These are phyloP conservation scores for Sminthopsis crassicaudata DNA, from an alignment of 2,113 vertebrate genomes.

Conservation along the genomic window DNA sequence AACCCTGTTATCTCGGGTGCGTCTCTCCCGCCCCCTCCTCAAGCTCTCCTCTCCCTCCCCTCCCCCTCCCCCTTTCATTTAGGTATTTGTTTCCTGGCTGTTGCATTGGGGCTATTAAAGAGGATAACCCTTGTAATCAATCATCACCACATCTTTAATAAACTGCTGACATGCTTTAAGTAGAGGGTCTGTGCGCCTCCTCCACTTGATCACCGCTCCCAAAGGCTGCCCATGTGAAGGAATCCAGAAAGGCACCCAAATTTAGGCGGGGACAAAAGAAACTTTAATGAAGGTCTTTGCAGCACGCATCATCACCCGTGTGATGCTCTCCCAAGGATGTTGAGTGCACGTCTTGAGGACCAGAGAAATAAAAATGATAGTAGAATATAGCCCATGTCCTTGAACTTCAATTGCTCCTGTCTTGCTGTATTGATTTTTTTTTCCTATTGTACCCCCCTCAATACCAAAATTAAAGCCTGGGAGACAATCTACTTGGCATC, in stretches of 20 bases:
- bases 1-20: conserved; percentile 62
- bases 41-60: background rate
- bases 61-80: conserved; percentile 56
- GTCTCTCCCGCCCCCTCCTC: background rate
- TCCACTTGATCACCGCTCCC: conserved; percentile 71
- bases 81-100: conserved; percentile 69
- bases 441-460: conserved; percentile 55
- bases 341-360: conserved; percentile 75
- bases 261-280: conserved; percentile 75
- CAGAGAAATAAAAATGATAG: conserved; percentile 76
- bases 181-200: conserved; percentile 69
- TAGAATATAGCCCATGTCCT: conserved; percentile 80
- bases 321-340: conserved; percentile 74
- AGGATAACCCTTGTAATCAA: conserved; percentile 70
- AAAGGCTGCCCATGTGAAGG: conserved; percentile 59
- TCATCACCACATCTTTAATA: conserved; percentile 44
- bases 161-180: conserved; percentile 64
- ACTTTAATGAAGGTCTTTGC: conserved; percentile 82
- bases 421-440: conserved; percentile 80
- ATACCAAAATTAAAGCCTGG: conserved; percentile 73
- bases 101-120: conserved; percentile 60
- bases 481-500: conserved; percentile 73
- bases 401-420: conserved; percentile 83
- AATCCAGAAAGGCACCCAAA: conserved; percentile 73
- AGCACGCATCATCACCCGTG: conserved; percentile 59